Evolutionary conservation across 2,888 invertebrate species (phyloP), one percentile per base, ranked within the genome.

Genomic region (Alentia gelatinosa): DNA sequence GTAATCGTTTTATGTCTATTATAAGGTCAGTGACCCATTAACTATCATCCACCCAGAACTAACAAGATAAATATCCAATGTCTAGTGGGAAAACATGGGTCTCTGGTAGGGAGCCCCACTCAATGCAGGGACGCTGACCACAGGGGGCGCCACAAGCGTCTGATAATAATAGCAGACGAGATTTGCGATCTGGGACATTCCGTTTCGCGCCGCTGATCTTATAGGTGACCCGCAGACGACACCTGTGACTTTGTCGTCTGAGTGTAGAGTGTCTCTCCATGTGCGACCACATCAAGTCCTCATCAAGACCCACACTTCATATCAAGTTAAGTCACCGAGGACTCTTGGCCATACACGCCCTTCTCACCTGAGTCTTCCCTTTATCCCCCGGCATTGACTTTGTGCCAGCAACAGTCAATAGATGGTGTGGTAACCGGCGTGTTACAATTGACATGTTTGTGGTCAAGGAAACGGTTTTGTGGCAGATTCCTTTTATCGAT

Each of bases 191-290:
- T 56, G 19, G 56, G 56, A 56, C 56, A 56, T 56, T 56, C 56
- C 56, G 56, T 56, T n/a, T n/a, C 56, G 56, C 56, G 12, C 56
- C 56, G 56, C 56, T 56, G 56, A 56, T 56, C 56, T 56, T 56
- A 56, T 56, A 56, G 56, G 56, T 56, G 56, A 56, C 56, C 56
- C 56, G n/a, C 56, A 56, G 56, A 56, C n/a, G 56, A 56, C 56
- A 56, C 56, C 56, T 3, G n/a, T 56, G 56, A 1, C 56, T n/a
- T 56, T 56, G 56, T 56, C 56, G 56, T 56, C 56, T 56, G 56
- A 19, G 19, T n/a, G 12, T 56, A 56, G 3, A 56, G 56, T 19
- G 56, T 56, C 56, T 56, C 56, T 56, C 5, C 56, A 56, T n/a
- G 56, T 56, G 19, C 3, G n/a, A 56, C 56, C 56, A 56, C 56